Conservation (phyloP, 2,797 vertebrate genomes). For the Simalia tracyae region DNA sequence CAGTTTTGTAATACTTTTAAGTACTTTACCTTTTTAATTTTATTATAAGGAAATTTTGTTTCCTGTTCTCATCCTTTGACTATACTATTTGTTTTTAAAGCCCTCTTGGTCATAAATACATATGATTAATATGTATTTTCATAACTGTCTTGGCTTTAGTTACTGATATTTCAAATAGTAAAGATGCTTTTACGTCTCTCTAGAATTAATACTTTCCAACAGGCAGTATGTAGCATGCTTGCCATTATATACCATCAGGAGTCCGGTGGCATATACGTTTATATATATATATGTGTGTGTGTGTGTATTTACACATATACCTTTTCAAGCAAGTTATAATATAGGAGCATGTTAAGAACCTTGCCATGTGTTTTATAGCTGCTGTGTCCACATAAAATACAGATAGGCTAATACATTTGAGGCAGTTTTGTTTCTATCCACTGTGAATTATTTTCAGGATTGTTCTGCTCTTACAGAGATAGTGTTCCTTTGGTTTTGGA, state of each 20-base stretch:
- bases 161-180: conserved; percentile 7
- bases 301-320: neutral
- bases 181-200: rapidly evolving
- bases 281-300: neutral
- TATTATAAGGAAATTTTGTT: conserved; percentile 26
- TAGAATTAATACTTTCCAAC: neutral
- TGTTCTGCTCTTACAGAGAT: neutral
- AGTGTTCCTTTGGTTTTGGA: neutral
- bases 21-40: conserved; percentile 59
- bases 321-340: neutral
- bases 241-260: conserved; percentile 49
- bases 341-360: neutral
- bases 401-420: too few species aligned
- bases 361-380: neutral
- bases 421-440: neutral
- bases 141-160: rapidly evolving
- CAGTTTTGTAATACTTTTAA: conserved; percentile 55
- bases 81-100: neutral
- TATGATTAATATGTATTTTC: neutral
- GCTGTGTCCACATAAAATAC: neutral
- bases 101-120: conserved; percentile 2
- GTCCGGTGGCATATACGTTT: neutral
- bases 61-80: neutral
- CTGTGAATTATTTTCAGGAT: neutral
- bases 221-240: neutral